Base-by-base conservation (phyloP, 2,113 vertebrate species). In the Morphnarchus princeps region DNA sequence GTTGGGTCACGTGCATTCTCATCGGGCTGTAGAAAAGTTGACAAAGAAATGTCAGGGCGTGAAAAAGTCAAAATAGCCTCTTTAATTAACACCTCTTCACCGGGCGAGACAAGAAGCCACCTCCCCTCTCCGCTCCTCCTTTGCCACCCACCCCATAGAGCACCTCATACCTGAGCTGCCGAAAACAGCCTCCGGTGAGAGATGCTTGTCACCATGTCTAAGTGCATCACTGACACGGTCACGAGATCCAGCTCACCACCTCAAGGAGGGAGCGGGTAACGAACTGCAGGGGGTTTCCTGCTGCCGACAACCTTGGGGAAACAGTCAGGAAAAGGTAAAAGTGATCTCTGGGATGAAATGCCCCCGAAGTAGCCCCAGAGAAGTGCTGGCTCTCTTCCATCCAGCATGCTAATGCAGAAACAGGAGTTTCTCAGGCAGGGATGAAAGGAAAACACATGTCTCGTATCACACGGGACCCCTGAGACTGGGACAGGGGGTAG, bases 381-480 rank as follows among this genome's bases (percentile, higher is more conserved):
- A 93, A 95, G 66, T 43, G 70, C 82, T 95, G 95, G 72, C 95
- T 83, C 32, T 66, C 54, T 97, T 94, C 94, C 89, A 73, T 81
- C 49, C 91, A 90, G 85, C 59, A 67, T 91, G 54, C 62, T 96
- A 95, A 94, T 88, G 20, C 65, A 8, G 84, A 97, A 96, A 96
- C 45, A 70, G 78, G 81, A 92, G 93, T 95, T 96, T 92, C 92
- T 65, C 55, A n/a, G 43, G 66, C 90, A 70, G 71, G 73, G 49
- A 90, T 94, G 92, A 95, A 97, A 95, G 78, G 61, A 93, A 96
- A 95, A 93, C 87, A 88, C 25, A 21, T 11, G 50, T 96, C 91
- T 96, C 50, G 7, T 95, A 95, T 93, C 91, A 78, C 78, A 91
- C 7, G 0, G 34, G 95, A 57, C 87, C 69, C 70, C 59, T 87